Evolutionary conservation across 1,140 invertebrate genomes (phyloP), one percentile per base, ranked within the genome.

Genomic region (Camponotus pennsylvanicus): DNA sequence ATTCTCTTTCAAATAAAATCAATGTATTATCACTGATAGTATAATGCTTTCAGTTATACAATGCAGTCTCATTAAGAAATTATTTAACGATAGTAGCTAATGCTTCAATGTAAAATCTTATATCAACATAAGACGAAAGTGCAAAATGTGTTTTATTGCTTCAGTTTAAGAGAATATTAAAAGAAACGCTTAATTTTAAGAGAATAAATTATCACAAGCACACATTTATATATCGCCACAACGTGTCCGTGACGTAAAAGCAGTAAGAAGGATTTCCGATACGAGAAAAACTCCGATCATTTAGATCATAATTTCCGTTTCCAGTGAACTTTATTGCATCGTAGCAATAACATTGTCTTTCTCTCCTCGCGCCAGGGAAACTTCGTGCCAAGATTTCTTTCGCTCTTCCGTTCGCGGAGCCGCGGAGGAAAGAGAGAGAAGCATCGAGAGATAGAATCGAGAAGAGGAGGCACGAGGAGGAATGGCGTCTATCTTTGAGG

Each of bases 301-400:
- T 83, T 63, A 61, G 40, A 63, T 75, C 55, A 83, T 82, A 83
- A 83, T 83, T 75, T 83, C 79, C 69, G 79, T 71, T 83, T n/a
- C 11, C 9, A 37, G 55, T 40, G 52, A 82, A 40, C 55, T 83
- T 83, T 75, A 83, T 82, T 73, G 67, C 67, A 82, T 83, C 40
- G 37, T 49, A 75, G 13, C 79, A 73, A 83, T 83, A 83, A 83
- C 40, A 73, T 49, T 69, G 55, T 73, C 57, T 21, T 15, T 15
- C 18, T 71, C 37, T 59, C 18, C 27, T 34, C 52, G 64, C 21
- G 78, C 15, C 32, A 34, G 9, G 3, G 77, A 79, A 40, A 13
- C 34, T 80, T 82, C 79, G 40, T 73, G 69, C 69, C 55, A 83
- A 73, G 69, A 73, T 83, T 83, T 63, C 79, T 73, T 75, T 49